Base-by-base conservation (phyloP, 2,113 vertebrate species). In the Nipponia nippon region DNA sequence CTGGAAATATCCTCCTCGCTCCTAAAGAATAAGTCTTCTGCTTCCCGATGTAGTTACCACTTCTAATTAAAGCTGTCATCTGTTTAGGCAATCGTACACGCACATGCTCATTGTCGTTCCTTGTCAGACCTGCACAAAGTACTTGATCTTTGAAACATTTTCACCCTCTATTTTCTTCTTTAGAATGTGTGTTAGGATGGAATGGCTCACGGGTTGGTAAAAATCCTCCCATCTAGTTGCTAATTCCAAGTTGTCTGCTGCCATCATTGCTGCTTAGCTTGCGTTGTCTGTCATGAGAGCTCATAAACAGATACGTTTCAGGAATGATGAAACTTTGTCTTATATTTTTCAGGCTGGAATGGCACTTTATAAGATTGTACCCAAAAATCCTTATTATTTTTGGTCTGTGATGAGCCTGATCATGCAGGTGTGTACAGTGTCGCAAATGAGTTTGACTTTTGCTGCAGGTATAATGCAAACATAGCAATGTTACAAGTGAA, bases 371-470 rank as follows among this genome's bases (percentile, higher is more conserved):
- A 99, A 99, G 98, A 99, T 99, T 71, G 99, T 99, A 67, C 99
- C 99, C 82, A 99, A 99, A 98, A 99, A 99, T 88, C 99, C 99
- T 0, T 99, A 99, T 96, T 99, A 99, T 97, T 99, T 99, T 98
- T 99, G 99, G 99, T 99, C 99, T 14, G 99, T 99, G 97, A 99
- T 99, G 99, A 99, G 99, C 98, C 98, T 99, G 94, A 99, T 99
- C 78, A 99, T 99, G 99, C 99, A 99, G 98, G 99, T 99, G 97
- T 55, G 98, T 96, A 87, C 89, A 49, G 38, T 7, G 49, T 73
- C 91, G 61, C 56, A 79, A 79, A 78, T 58, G 34, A 46, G n/a
- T 83, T 69, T 71, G 83, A 59, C 17, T 95, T 89, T 47, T 2
- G 7, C 50, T 55, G 38, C 88, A 75, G 36, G 15, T 83, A 29